Conservation (phyloP, 2,797 vertebrate species). For the Fringilla coelebs region DNA sequence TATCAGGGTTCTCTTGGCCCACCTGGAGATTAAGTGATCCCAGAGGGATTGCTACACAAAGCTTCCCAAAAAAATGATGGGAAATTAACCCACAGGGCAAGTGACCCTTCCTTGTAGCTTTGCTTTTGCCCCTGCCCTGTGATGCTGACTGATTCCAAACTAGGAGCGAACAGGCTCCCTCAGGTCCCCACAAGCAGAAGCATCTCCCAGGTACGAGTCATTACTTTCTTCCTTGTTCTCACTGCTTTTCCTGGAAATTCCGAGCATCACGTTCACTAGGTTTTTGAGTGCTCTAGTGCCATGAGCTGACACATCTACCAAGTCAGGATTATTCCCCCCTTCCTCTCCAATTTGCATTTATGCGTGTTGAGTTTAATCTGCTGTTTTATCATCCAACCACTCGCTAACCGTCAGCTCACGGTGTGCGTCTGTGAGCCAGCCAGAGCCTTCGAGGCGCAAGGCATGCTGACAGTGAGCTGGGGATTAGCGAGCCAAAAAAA, state of each 20-base stretch:
- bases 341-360: constrained; percentile 27
- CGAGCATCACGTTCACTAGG: fast-evolving
- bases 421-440: not conserved
- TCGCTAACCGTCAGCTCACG: not conserved
- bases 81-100: not conserved
- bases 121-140: not conserved
- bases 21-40: not conserved
- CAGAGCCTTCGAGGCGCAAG: not conserved
- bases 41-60: not conserved
- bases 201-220: fast-evolving
- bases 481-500: not conserved
- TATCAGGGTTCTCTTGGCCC: not conserved
- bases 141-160: not conserved
- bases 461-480: not conserved
- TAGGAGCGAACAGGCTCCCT: not conserved
- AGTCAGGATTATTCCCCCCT: not conserved
- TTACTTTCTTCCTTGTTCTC: not conserved
- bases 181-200: fast-evolving
- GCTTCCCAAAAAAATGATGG: not conserved
- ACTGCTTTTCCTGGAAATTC: not conserved
- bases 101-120: not conserved
- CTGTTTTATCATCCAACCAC: not conserved
- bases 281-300: not conserved
- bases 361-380: constrained; percentile 7
- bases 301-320: not conserved